Evolutionary conservation across 2,888 invertebrate species (phyloP), one percentile per base, ranked within the genome.

Genomic region (Oscheius onirici): DNA sequence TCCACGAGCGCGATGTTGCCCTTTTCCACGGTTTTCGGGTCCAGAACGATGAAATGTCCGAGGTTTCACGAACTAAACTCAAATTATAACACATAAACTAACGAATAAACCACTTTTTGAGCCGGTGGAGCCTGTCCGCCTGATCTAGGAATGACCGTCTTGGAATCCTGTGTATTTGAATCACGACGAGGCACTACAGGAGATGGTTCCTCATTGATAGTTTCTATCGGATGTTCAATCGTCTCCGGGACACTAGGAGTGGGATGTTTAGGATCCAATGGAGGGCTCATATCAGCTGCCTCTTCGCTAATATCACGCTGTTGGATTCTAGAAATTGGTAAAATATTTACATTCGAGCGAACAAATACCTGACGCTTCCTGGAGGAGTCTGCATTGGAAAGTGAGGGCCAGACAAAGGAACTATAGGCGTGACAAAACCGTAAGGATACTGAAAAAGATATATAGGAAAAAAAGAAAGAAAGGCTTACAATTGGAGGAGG

Each of bases 201-300:
- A 46, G 46, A 46, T 10, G 34, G 57, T 40, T 58, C 58, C 17
- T 58, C 58, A 24, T 58, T 58, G 34, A 58, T 58, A 15, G 58
- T 58, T 15, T 58, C 40, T 41, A 58, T 58, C 6, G 58, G 43
- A 58, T 58, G 58, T 24, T 15, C 55, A 5, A 26, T 28, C n/a
- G 58, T 20, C 22, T 24, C 28, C 22, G 15, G 24, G 15, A 34
- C 11, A 22, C 1, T 26, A 26, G 26, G 40, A 20, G 10, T 26
- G 20, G 61, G 22, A 52, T 66, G 66, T 40, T 52, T 34, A 17
- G 66, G 66, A 41, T 66, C 66, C 41, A 52, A 40, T 17, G 66
- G 66, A 22, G 66, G 66, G 15, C 60, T 69, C 13, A 34, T 15
- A 46, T 69, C 46, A 22, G 34, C 13, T 34, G 34, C 34, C 0